Percentiles rank a stretch among this genome's conserved stretches.
These are phyloP conservation scores for Gonioctena quinquepunctata DNA, from an alignment of 1,140 invertebrate species.

Conservation along the genomic window DNA sequence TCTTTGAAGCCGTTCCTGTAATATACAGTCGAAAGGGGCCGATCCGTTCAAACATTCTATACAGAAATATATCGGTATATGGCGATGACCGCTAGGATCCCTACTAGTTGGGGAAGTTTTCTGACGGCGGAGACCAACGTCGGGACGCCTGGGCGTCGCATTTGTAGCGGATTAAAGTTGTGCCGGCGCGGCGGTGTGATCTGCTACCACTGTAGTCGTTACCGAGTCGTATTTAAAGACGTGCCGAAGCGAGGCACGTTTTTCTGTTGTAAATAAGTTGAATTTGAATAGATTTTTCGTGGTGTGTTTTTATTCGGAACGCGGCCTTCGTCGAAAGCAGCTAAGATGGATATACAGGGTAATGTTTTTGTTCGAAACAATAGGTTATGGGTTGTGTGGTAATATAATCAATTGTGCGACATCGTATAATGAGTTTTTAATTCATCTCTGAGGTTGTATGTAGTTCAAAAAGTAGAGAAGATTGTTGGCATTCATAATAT, in stretches of 20 bases:
- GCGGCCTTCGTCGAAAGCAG: background rate
- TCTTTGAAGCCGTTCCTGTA: too few relatives aligned
- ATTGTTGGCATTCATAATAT: too few relatives aligned
- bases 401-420: too few relatives aligned
- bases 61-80: background rate
- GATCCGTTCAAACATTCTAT: background rate
- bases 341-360: background rate
- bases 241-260: background rate
- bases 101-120: constrained; percentile 33
- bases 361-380: background rate
- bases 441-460: too few relatives aligned
- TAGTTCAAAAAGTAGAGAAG: too few relatives aligned
- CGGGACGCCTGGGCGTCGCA: constrained; percentile 36
- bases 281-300: background rate
- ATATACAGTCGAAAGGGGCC: background rate
- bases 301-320: background rate
- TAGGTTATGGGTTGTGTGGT: too few relatives aligned
- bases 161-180: constrained; percentile 8
- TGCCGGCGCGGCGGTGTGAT: background rate
- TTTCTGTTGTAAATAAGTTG: background rate
- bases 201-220: background rate
- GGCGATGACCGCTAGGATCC: constrained; percentile 19
- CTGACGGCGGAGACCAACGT: constrained; percentile 28
- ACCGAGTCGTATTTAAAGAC: background rate
- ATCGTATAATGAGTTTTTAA: too few relatives aligned